phyloP scores from a whole-genome alignment of 2,113 vertebrate genomes.

The Alethe castanea region DNA sequence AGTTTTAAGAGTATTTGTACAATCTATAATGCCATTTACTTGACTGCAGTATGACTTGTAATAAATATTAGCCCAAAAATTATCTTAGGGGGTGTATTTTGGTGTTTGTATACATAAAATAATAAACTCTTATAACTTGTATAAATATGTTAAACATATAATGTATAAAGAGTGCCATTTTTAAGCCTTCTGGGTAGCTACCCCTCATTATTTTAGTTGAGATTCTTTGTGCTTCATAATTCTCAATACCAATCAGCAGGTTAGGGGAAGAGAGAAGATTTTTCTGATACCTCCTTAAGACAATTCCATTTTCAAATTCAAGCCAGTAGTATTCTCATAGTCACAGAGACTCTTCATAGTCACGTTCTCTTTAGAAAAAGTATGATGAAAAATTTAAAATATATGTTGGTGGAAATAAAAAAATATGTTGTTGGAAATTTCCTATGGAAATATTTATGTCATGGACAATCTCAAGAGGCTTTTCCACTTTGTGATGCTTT shows the following conservation, averaged over 20 bases:
- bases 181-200: neutral
- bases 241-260: neutral
- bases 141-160: neutral
- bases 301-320: neutral
- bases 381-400: neutral
- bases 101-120: neutral
- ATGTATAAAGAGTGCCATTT: neutral
- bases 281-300: neutral
- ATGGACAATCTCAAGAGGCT: neutral
- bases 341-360: neutral
- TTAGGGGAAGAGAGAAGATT: neutral
- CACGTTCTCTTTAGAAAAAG: neutral
- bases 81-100: neutral
- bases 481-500: neutral
- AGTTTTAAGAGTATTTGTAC: neutral
- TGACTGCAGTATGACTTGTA: neutral
- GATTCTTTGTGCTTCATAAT: neutral
- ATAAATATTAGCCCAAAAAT: neutral
- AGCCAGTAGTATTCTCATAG: neutral
- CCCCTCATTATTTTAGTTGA: neutral
- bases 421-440: too few species aligned
- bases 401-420: too few species aligned
- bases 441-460: neutral
- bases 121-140: neutral
- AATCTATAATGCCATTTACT: neutral